Evolutionary conservation across 2,113 vertebrate species (phyloP).

Genomic region (Tor tambroides): DNA sequence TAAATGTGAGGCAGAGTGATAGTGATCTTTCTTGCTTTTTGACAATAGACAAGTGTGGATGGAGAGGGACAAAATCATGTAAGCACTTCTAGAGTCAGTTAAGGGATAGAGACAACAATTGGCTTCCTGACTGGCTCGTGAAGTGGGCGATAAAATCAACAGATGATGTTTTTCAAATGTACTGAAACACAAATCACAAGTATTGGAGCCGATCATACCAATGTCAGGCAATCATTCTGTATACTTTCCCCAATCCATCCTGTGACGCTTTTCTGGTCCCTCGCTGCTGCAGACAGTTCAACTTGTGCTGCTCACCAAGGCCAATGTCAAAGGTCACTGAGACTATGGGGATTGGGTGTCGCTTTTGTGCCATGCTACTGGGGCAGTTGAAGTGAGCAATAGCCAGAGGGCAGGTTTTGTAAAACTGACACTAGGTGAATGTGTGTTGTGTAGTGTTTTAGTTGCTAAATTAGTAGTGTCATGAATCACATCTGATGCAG

Average conservation of each 20-base stretch:
- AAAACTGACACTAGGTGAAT: slow-evolving; percentile 32
- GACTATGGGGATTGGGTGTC: slow-evolving; percentile 75
- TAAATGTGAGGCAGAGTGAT: slow-evolving; percentile 37
- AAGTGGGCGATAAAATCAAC: slow-evolving; percentile 84
- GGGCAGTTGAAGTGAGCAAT: slow-evolving; percentile 78
- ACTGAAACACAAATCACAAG: slow-evolving; percentile 93
- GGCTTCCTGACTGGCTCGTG: slow-evolving; percentile 66
- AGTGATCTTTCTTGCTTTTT: slow-evolving; percentile 33
- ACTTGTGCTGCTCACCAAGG: slow-evolving; percentile 99
- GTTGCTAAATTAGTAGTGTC: neutral
- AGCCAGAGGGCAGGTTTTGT: slow-evolving; percentile 63
- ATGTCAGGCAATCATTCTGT: slow-evolving; percentile 98
- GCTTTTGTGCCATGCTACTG: slow-evolving; percentile 74
- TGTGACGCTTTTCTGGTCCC: slow-evolving; percentile 99
- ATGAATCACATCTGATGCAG: slow-evolving; percentile 1
- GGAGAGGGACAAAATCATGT: slow-evolving; percentile 35
- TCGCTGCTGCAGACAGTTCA: slow-evolving; percentile 99
- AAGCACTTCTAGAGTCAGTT: slow-evolving; percentile 32
- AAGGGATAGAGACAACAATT: slow-evolving; percentile 37
- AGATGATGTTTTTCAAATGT: slow-evolving; percentile 81
- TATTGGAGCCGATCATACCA: slow-evolving; percentile 99
- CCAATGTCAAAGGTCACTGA: slow-evolving; percentile 98
- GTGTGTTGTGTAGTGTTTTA: neutral
- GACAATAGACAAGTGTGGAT: slow-evolving; percentile 30
- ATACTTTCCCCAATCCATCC: slow-evolving; percentile 99